phyloP scores from a whole-genome alignment of 2,888 invertebrate genomes.

The Drosophila mimetica region DNA sequence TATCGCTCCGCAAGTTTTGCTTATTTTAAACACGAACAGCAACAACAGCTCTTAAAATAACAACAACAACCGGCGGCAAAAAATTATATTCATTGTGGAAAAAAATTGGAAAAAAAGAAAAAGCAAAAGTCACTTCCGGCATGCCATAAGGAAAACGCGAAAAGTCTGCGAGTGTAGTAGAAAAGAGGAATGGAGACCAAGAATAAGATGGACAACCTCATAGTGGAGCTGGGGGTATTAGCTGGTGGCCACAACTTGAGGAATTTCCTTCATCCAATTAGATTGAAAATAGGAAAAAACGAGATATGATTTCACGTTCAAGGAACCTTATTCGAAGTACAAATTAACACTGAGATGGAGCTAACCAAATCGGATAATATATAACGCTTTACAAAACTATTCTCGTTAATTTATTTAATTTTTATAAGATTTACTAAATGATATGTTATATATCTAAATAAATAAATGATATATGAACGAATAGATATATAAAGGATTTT shows the following conservation, averaged over 20 bases:
- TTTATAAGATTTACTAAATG: too few species aligned
- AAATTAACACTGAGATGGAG: not conserved
- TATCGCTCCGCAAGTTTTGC: slow-evolving; percentile 73
- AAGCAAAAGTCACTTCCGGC: slow-evolving; percentile 82
- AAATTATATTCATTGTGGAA: slow-evolving; percentile 74
- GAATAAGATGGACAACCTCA: slow-evolving; percentile 18
- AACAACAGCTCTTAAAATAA: slow-evolving; percentile 35
- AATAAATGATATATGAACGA: too few species aligned
- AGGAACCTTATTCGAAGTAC: not conserved
- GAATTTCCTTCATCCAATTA: slow-evolving; percentile 56
- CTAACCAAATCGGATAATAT: not conserved
- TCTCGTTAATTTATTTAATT: too few species aligned
- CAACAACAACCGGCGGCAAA: slow-evolving; percentile 63
- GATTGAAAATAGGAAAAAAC: slow-evolving; percentile 24
- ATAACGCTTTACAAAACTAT: too few species aligned
- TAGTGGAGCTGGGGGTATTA: not conserved
- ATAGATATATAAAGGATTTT: not conserved
- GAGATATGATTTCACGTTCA: not conserved
- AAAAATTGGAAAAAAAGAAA: slow-evolving; percentile 54
- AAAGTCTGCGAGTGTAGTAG: slow-evolving; percentile 60
- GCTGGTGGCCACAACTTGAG: slow-evolving; percentile 16
- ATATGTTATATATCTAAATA: too few species aligned
- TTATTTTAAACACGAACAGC: slow-evolving; percentile 73
- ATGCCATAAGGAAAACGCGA: slow-evolving; percentile 71
- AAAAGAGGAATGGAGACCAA: slow-evolving; percentile 6